Percentiles rank a stretch among this genome's conserved stretches.
phyloP scores from a whole-genome alignment of 2,888 invertebrate genomes.

The Rhyacophila evoluta region DNA sequence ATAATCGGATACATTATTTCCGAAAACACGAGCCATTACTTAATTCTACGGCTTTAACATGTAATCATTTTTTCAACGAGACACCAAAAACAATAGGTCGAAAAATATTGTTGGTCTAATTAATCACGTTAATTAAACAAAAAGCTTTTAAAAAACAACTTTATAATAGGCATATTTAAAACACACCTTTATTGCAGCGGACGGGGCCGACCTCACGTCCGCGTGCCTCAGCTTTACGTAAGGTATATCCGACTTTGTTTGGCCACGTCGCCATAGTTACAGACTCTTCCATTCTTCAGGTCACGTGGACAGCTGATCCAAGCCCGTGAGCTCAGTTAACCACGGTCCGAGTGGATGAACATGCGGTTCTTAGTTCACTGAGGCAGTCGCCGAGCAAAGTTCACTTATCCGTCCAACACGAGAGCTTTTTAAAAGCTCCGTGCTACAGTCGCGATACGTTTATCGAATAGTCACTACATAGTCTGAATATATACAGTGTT shows the following conservation, averaged over 20 bases:
- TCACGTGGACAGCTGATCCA: constrained; percentile 42
- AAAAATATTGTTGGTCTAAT: background rate
- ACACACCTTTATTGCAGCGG: background rate
- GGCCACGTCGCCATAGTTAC: constrained; percentile 41
- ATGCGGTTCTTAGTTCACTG: background rate
- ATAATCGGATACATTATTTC: too few relatives aligned
- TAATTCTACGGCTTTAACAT: background rate
- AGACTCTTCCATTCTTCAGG: constrained; percentile 41
- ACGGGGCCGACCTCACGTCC: background rate
- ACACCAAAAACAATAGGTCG: background rate
- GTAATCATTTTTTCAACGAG: background rate
- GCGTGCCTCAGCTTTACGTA: constrained; percentile 24
- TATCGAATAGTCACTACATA: constrained; percentile 1
- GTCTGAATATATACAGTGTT: constrained; percentile 24
- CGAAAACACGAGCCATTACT: background rate
- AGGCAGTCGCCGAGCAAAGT: background rate
- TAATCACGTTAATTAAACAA: background rate
- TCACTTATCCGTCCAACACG: background rate
- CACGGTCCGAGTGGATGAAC: background rate
- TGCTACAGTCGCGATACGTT: constrained; percentile 8
- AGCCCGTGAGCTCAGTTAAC: constrained; percentile 30
- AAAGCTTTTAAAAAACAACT: background rate
- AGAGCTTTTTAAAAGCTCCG: background rate
- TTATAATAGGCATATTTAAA: background rate
- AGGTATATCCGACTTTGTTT: constrained; percentile 38